Base-by-base conservation (phyloP, 2,113 vertebrate species). In the Neomonachus schauinslandi region DNA sequence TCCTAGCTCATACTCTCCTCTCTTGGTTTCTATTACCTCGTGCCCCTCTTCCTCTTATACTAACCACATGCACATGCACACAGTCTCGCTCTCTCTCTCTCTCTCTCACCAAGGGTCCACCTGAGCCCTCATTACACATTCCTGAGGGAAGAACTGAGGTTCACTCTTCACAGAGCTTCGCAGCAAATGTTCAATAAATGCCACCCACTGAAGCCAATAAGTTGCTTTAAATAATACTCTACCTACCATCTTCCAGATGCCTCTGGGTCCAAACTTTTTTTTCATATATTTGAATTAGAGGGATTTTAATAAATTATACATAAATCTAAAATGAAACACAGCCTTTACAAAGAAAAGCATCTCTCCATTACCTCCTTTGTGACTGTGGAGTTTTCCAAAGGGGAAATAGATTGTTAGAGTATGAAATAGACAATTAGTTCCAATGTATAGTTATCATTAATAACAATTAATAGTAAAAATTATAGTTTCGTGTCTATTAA, bases 401-500 rank as follows among this genome's bases (percentile, higher is more conserved):
- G 28, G 33, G n/a, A 91, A 93, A 76, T 19, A 57, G 22, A 95
- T 57, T 76, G 33, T 79, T 88, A 91, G 15, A 91, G n/a, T 42
- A 57, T 89, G 46, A 95, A 96, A 89, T 61, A 92, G 86, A 49
- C 77, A 82, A 91, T 86, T 80, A 83, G 24, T 6, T 61, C 69
- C 42, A 72, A 63, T 46, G 24, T 39, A 80, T 36, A 82, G 82
- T 57, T 92, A 79, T 42, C 46, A 96, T 80, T 85, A 96, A 95
- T 71, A 89, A 86, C 26, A 67, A 97, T 61, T 61, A 82, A 86
- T 51, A 83, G 26, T 77, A 91, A 92, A 46, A 57, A 53, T 83
- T 72, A 95, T 79, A 69, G 49, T 26, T 86, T 46, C 22, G 31
- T 81, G 21, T 96, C 18, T 97, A 69, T 39, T 81, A 96, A 94